A percentile compares a stretch with the other conserved stretches of the same genome.
These are phyloP conservation scores for Microvelia longipes DNA, from an alignment of 1,140 invertebrate species.

Conservation along the genomic window DNA sequence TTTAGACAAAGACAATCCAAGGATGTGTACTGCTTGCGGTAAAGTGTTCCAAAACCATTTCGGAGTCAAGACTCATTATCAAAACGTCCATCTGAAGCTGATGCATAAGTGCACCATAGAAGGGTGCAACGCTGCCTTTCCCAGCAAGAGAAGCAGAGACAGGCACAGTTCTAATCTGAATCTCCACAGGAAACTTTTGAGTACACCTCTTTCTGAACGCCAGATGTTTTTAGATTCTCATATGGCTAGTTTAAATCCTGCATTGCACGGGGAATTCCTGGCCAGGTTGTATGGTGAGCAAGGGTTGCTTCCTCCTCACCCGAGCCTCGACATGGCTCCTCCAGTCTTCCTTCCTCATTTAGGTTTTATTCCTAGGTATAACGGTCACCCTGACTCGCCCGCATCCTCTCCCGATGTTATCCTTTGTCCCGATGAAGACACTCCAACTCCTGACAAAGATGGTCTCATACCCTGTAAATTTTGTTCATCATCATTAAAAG, in stretches of 20 bases:
- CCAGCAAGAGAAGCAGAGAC: conserved; percentile 84
- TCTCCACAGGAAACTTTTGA: conserved; percentile 73
- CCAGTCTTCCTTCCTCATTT: conserved; percentile 35
- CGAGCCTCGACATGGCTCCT: conserved; percentile 33
- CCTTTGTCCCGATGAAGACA: conserved; percentile 38
- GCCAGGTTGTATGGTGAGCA: conserved; percentile 66
- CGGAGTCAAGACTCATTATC: conserved; percentile 88
- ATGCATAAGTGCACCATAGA: conserved; percentile 93
- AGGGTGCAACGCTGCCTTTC: conserved; percentile 89
- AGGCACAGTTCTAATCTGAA: conserved; percentile 84
- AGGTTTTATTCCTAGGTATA: conserved; percentile 23
- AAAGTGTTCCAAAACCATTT: conserved; percentile 91
- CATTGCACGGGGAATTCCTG: conserved; percentile 58
- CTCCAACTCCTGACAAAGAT: conserved; percentile 40
- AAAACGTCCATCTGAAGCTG: conserved; percentile 86
- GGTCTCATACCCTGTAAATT: conserved; percentile 47
- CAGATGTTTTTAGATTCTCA: conserved; percentile 24
- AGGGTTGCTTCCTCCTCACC: conserved; percentile 30
- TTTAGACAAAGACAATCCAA: conserved; percentile 62
- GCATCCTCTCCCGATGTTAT: conserved; percentile 20
- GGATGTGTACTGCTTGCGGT: conserved; percentile 77
- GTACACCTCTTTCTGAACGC: conserved; percentile 39
- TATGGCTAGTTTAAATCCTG: conserved; percentile 30
- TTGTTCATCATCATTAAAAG: conserved; percentile 43
- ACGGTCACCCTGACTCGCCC: conserved; percentile 24